A percentile compares a stretch with the other conserved stretches of the same genome.
Evolutionary conservation across 1,140 invertebrate genomes (phyloP).

Genomic region (Dendroctonus ponderosae): DNA sequence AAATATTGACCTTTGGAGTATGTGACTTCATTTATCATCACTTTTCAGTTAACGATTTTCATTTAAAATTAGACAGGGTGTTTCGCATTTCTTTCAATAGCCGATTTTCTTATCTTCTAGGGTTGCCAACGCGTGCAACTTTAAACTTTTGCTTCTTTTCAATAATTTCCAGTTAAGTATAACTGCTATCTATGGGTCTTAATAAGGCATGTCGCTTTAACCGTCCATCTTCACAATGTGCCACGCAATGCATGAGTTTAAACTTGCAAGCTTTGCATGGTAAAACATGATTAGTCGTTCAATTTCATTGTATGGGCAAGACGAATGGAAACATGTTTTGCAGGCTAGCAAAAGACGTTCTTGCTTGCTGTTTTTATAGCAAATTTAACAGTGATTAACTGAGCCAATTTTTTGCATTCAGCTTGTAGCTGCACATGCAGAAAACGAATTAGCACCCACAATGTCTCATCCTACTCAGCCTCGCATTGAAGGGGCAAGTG

Average conservation of each 20-base stretch:
- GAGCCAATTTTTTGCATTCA: not conserved
- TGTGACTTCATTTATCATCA: no score
- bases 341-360: not conserved
- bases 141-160: slow-evolving; percentile 12
- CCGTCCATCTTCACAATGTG: not conserved
- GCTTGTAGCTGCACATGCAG: slow-evolving; percentile 48
- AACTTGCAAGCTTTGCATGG: not conserved
- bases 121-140: slow-evolving; percentile 23
- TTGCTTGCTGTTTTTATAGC: not conserved
- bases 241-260: not conserved
- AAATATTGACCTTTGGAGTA: no score
- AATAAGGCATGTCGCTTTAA: not conserved
- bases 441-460: slow-evolving; percentile 39
- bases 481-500: slow-evolving; percentile 40
- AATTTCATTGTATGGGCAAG: no score
- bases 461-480: slow-evolving; percentile 38
- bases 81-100: no score
- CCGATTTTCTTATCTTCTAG: slow-evolving; percentile 9
- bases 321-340: no score
- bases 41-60: no score
- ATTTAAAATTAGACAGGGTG: no score
- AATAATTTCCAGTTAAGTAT: slow-evolving; percentile 21
- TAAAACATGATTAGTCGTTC: no score
- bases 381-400: not conserved
- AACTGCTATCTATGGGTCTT: not conserved